These are phyloP conservation scores for Lithophane leautieri DNA, from an alignment of 2,888 invertebrate species.

Conservation along the genomic window DNA sequence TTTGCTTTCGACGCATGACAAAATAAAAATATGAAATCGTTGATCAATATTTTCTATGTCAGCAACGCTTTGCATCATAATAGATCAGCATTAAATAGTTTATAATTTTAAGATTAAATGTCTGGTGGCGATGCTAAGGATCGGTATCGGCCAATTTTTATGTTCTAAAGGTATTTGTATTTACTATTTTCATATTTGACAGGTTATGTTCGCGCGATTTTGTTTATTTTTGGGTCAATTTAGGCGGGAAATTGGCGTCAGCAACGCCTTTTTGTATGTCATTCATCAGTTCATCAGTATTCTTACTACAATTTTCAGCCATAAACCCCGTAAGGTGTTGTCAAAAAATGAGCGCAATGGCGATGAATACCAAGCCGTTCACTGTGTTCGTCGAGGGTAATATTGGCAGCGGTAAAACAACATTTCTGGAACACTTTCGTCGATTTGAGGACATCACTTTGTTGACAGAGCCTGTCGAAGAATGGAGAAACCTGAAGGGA, in stretches of 20 bases:
- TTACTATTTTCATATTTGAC: conserved; percentile 71
- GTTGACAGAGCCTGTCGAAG: conserved; percentile 94
- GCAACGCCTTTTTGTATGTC: conserved; percentile 15
- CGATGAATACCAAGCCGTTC: conserved; percentile 91
- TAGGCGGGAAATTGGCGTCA: conserved; percentile 79
- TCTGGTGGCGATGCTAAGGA: conserved; percentile 67
- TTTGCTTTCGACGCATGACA: background rate
- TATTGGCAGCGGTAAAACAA: conserved; percentile 97
- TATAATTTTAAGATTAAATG: conserved; percentile 51
- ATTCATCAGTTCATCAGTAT: background rate
- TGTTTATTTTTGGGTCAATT: conserved; percentile 77
- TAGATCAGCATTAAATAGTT: conserved; percentile 6
- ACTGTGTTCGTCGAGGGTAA: conserved; percentile 97
- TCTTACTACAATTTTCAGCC: conserved; percentile 62
- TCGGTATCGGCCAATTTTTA: conserved; percentile 51
- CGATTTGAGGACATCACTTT: conserved; percentile 93
- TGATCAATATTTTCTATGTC: conserved; percentile 38
- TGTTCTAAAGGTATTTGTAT: conserved; percentile 78
- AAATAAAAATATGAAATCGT: conserved; percentile 8
- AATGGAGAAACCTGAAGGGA: conserved; percentile 95
- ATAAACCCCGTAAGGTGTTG: conserved; percentile 51
- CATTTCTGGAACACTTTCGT: conserved; percentile 95
- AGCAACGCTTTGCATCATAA: background rate
- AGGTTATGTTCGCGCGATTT: conserved; percentile 74
- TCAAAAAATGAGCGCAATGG: conserved; percentile 78